A percentile compares a stretch with the other conserved stretches of the same genome.
These are phyloP conservation scores for Sorex araneus DNA, from an alignment of 2,113 vertebrate species.

Conservation along the genomic window DNA sequence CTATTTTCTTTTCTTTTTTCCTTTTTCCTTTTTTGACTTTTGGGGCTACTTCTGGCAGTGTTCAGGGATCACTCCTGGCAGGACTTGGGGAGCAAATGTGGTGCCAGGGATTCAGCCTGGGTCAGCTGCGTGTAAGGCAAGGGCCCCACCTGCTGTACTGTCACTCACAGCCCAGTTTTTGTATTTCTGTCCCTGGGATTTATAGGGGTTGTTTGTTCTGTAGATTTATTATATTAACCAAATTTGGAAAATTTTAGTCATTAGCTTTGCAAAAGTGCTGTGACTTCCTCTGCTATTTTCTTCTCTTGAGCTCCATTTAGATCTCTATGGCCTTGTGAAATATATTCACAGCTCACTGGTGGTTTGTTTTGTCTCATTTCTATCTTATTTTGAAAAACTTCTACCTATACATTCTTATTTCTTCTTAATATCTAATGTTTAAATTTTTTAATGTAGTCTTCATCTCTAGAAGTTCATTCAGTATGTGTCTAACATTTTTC, in stretches of 20 bases:
- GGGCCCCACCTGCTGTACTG: too few relatives aligned
- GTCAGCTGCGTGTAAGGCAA: too few relatives aligned
- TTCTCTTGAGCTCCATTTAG: background rate
- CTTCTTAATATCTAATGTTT: slow-evolving; percentile 1
- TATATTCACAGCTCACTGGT: background rate
- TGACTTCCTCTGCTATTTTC: background rate
- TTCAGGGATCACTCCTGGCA: too few relatives aligned
- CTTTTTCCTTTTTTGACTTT: too few relatives aligned
- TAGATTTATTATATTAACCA: slow-evolving; percentile 28
- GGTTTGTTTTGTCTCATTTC: slow-evolving; percentile 9
- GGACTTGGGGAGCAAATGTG: too few relatives aligned
- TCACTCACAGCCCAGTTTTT: background rate
- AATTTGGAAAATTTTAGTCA: background rate
- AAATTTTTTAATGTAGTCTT: slow-evolving; percentile 26
- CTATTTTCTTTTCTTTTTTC: too few relatives aligned
- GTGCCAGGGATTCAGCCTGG: too few relatives aligned
- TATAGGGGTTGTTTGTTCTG: background rate
- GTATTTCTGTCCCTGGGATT: background rate
- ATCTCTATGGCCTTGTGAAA: background rate
- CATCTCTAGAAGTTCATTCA: slow-evolving; percentile 26
- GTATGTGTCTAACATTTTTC: slow-evolving; percentile 3
- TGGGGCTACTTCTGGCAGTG: too few relatives aligned
- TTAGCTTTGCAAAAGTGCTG: slow-evolving; percentile 8
- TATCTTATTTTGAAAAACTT: slow-evolving; percentile 40
- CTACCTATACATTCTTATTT: background rate